Evolutionary conservation across 2,888 invertebrate species (phyloP), one percentile per base, ranked within the genome.

Genomic region (Nomada lathburiana): DNA sequence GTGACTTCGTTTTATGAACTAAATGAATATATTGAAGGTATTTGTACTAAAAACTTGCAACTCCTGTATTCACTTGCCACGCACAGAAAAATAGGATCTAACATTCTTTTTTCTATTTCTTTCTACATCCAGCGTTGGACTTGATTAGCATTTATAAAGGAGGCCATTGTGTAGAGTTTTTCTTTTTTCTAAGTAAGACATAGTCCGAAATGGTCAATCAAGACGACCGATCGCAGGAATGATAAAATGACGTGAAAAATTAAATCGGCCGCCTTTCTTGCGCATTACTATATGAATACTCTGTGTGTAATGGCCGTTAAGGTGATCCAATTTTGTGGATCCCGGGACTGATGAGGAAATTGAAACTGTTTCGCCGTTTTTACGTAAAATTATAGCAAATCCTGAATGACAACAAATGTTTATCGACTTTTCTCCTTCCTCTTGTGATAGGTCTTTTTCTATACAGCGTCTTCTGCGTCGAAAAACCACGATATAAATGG

Each of bases 401-500:
- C 23, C 80, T 68, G 52, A 80, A 53, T 79, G 82, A 80, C 29
- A 78, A 84, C 82, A 82, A 52, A 44, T 63, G 72, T 71, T 59
- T 52, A 55, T 60, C 59, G 26, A 29, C 50, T 73, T 68, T 47
- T 55, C n/a, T 69, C 26, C 62, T 65, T 71, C n/a, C 11, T 73
- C 36, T 64, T 23, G 50, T 55, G 59, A 23, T 67, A 73, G 20
- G 44, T 75, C 69, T 36, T 74, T 77, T 62, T 62, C 29, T 20
- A 44, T n/a, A 36, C 29, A 53, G 52, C 59, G 36, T 36, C 29
- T 74, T 62, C 69, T 74, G 57, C 57, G 57, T 82, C 77, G 36
- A 36, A 89, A 67, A 90, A 90, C 83, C 89, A 89, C 9, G 90
- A 90, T 57, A 85, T 84, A 36, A 90, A 86, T 42, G 84, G 82